A percentile compares a stretch with the other conserved stretches of the same genome.
phyloP scores from a whole-genome alignment of 1,140 invertebrate genomes.

The Aplysia californica region DNA sequence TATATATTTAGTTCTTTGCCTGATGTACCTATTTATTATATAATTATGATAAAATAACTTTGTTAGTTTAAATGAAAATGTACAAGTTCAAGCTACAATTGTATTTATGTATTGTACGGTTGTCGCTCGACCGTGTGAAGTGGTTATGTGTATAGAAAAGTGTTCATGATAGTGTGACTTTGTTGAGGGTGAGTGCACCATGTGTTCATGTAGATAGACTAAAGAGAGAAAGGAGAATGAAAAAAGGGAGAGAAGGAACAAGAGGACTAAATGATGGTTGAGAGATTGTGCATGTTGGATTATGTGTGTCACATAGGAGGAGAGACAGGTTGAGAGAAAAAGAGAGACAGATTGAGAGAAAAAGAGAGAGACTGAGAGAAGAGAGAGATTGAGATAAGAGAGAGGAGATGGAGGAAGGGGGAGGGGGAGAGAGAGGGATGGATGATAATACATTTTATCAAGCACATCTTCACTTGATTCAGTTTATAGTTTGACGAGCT shows the following conservation, averaged over 20 bases:
- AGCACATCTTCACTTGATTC: neutral
- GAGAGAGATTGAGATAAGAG: conserved; percentile 22
- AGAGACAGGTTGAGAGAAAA: neutral
- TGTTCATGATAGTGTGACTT: neutral
- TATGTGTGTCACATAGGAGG: neutral
- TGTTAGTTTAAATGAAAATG: neutral
- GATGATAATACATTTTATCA: neutral
- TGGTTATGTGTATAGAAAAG: neutral
- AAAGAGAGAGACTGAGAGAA: conserved; percentile 14
- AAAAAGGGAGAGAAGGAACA: neutral
- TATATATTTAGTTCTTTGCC: neutral
- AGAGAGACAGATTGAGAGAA: neutral
- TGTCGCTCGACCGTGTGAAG: too few species aligned
- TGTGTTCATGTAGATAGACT: too few species aligned
- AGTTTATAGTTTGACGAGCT: neutral
- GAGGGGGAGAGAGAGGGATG: conserved; percentile 4
- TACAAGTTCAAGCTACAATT: too few species aligned
- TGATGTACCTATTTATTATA: neutral
- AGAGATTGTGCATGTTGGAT: neutral
- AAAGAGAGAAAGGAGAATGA: neutral
- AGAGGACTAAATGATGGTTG: neutral
- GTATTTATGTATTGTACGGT: too few species aligned
- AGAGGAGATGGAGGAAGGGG: conserved; percentile 7
- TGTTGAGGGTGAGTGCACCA: too few species aligned
- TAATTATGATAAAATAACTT: neutral